phyloP scores from a whole-genome alignment of 2,797 vertebrate genomes.

The Ctenopoma kingsleyae region DNA sequence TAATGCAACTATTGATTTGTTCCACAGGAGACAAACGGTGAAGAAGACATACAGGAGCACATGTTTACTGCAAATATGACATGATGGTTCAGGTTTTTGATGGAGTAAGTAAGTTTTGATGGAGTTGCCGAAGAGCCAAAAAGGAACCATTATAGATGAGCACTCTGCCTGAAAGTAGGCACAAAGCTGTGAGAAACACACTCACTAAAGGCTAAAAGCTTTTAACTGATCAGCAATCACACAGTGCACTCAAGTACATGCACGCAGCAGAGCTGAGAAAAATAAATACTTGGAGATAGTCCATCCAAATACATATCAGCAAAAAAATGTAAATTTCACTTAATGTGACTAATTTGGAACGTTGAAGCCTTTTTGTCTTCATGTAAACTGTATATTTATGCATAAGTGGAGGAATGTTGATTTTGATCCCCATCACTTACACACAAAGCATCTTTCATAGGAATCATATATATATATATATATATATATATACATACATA shows the following conservation, averaged over 20 bases:
- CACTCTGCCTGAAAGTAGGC: neutral
- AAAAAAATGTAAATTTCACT: too few species aligned
- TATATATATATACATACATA: too few species aligned
- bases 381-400: too few species aligned
- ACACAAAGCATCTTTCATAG: too few species aligned
- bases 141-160: neutral
- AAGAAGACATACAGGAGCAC: neutral
- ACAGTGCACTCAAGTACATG: neutral
- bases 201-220: constrained; percentile 16
- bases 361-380: too few species aligned
- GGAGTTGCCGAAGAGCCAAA: neutral
- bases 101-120: neutral
- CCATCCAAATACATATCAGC: too few species aligned
- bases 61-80: neutral
- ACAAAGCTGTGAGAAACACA: neutral
- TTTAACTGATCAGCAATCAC: constrained; percentile 17
- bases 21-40: neutral
- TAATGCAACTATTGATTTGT: constrained; percentile 16
- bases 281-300: constrained; percentile 8
- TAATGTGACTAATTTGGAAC: too few species aligned
- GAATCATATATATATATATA: too few species aligned
- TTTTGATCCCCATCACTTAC: too few species aligned
- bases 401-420: too few species aligned
- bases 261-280: constrained; percentile 1
- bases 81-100: neutral